These are phyloP conservation scores for Gymnarchus niloticus DNA, from an alignment of 2,113 vertebrate genomes.

Conservation along the genomic window DNA sequence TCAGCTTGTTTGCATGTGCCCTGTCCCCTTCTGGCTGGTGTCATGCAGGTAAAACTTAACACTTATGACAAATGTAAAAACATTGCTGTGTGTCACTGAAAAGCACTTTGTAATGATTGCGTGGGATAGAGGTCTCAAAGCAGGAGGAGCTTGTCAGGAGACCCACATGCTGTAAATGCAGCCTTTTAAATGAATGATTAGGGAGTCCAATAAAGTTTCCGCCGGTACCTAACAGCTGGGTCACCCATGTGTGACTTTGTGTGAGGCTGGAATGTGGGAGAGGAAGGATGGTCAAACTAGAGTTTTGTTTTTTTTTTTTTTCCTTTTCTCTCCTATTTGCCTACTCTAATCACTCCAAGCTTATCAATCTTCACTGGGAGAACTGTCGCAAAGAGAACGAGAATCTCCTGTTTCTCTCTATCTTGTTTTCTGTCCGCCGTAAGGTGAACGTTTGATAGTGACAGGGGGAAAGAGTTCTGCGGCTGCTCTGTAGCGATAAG, in stretches of 20 bases:
- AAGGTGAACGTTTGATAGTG: slow-evolving; percentile 4
- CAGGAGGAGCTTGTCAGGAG: neutral
- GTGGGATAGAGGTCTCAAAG: neutral
- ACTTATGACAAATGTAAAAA: too few species aligned
- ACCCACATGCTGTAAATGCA: neutral
- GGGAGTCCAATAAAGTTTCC: neutral
- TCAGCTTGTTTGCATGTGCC: too few species aligned
- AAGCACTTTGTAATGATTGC: neutral
- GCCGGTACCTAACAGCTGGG: neutral
- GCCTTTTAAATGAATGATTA: neutral
- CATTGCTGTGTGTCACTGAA: neutral
- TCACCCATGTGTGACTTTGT: neutral
- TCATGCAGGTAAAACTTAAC: too few species aligned
- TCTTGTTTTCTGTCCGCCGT: neutral
- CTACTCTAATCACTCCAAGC: slow-evolving; percentile 7
- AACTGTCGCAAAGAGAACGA: neutral
- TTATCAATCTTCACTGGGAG: neutral
- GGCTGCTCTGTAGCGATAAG: slow-evolving; percentile 20
- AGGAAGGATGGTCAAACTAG: slow-evolving; percentile 1
- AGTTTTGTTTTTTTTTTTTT: too few species aligned
- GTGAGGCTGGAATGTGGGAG: neutral
- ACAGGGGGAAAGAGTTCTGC: neutral
- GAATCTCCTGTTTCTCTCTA: neutral
- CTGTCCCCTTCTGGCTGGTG: too few species aligned
- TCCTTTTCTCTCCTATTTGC: neutral